Percentiles rank a stretch among this genome's conserved stretches.
phyloP scores from a whole-genome alignment of 2,888 invertebrate species.

The Invenusta paracnida region DNA sequence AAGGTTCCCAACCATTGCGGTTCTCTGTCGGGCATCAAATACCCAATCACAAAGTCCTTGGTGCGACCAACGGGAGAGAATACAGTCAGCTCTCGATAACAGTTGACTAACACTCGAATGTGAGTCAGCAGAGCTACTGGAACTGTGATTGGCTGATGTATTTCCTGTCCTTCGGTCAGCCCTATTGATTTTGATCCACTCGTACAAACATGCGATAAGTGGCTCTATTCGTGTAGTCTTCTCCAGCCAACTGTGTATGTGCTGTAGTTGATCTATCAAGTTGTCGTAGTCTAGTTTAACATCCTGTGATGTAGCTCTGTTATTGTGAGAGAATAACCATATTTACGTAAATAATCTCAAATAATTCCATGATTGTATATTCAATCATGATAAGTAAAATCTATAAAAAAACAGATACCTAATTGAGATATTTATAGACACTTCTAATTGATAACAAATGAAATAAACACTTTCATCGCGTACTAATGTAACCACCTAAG shows the following conservation, averaged over 20 bases:
- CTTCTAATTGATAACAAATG: too few relatives aligned
- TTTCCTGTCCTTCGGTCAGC: too few relatives aligned
- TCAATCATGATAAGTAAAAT: too few relatives aligned
- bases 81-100: not conserved
- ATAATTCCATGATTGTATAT: too few relatives aligned
- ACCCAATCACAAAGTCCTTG: not conserved
- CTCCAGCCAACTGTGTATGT: conserved; percentile 1
- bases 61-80: not conserved
- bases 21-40: not conserved
- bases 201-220: not conserved
- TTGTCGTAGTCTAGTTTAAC: not conserved
- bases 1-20: not conserved
- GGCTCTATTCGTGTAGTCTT: not conserved
- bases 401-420: too few relatives aligned
- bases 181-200: not conserved
- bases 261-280: not conserved
- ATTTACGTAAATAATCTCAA: too few relatives aligned
- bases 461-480: too few relatives aligned
- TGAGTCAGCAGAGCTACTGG: not conserved
- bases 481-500: too few relatives aligned
- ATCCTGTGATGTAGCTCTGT: not conserved
- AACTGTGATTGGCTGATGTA: too few relatives aligned
- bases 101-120: not conserved
- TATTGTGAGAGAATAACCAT: not conserved
- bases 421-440: too few relatives aligned